These are phyloP conservation scores for Falco berigora DNA, from an alignment of 2,797 vertebrate species.

Conservation along the genomic window DNA sequence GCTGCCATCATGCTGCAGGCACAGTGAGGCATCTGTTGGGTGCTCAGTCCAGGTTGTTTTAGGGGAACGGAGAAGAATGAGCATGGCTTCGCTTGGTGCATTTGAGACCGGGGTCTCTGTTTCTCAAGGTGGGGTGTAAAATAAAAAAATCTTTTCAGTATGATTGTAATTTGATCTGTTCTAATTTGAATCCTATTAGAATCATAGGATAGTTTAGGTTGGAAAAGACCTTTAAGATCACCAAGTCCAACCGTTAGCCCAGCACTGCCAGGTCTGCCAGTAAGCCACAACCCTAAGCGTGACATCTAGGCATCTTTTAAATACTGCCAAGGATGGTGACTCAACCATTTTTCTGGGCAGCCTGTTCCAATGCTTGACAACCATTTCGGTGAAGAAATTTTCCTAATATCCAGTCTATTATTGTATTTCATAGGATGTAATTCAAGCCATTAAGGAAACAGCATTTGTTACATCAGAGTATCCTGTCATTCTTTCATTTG, in stretches of 20 bases:
- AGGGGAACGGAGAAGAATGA: neutral
- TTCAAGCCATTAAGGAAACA: conserved; percentile 96
- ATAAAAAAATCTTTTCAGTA: neutral
- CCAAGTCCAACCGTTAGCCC: no score
- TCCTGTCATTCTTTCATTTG: conserved; percentile 96
- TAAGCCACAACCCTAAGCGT: no score
- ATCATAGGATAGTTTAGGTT: no score
- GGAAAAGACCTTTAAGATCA: no score
- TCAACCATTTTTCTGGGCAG: no score
- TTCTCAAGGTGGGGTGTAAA: neutral
- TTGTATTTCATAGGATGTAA: conserved; percentile 85
- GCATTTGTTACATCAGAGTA: conserved; percentile 94
- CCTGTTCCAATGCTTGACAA: no score
- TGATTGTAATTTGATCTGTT: neutral
- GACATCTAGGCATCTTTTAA: no score
- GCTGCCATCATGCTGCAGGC: neutral
- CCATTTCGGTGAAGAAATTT: no score
- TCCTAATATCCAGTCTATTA: neutral
- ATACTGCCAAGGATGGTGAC: no score
- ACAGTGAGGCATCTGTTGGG: no score
- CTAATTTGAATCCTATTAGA: neutral
- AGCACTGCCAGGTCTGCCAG: no score
- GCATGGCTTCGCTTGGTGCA: neutral
- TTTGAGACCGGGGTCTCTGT: neutral
- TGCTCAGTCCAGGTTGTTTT: neutral